Conservation (phyloP, 2,888 invertebrate species). For the Xylota segnis region DNA sequence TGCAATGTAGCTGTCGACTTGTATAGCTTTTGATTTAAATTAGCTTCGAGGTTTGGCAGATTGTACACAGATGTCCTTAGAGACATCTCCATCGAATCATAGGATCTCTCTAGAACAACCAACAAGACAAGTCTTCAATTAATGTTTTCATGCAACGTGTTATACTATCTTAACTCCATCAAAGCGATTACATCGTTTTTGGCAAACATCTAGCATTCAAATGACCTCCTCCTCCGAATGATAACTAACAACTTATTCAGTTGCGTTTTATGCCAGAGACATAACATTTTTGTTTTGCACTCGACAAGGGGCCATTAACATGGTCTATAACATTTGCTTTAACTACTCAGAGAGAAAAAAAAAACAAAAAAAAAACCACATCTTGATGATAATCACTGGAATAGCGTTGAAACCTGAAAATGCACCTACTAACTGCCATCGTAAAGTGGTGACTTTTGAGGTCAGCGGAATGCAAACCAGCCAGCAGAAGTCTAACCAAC, state of each 20-base stretch:
- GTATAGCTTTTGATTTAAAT: background rate
- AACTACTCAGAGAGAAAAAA: constrained; percentile 1
- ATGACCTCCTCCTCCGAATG: constrained; percentile 68
- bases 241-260: constrained; percentile 57
- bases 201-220: constrained; percentile 69
- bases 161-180: background rate
- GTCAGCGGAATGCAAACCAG: constrained; percentile 66
- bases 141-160: no score
- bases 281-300: constrained; percentile 67
- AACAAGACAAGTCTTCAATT: no score
- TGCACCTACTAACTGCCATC: constrained; percentile 55
- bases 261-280: constrained; percentile 48
- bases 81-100: no score
- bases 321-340: constrained; percentile 68
- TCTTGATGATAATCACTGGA: constrained; percentile 48
- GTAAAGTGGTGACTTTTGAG: constrained; percentile 61
- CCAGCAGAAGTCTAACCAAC: constrained; percentile 41
- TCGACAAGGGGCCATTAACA: constrained; percentile 73
- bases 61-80: no score
- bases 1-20: background rate
- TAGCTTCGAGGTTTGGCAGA: background rate
- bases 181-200: constrained; percentile 13
- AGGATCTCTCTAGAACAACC: no score
- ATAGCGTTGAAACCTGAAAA: constrained; percentile 67
- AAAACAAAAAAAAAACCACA: constrained; percentile 22